These are phyloP conservation scores for Semnopithecus entellus DNA, from an alignment of 2,113 vertebrate genomes.

Conservation along the genomic window DNA sequence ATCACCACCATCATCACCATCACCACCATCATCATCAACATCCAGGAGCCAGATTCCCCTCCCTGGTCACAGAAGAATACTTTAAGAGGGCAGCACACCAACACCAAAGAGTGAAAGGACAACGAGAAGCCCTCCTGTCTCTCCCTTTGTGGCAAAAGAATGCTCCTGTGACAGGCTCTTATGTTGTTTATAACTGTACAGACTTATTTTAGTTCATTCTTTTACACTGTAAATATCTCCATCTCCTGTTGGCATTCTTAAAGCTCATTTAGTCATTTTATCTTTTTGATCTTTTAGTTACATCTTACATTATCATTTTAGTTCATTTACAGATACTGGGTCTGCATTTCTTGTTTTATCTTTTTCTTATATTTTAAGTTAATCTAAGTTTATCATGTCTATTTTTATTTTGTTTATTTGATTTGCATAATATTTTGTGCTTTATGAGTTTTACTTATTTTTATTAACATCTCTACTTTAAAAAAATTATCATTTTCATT, in stretches of 20 bases:
- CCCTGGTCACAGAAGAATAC: too few relatives aligned
- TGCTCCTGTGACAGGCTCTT: not conserved
- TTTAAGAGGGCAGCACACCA: not conserved
- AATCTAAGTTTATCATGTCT: not conserved
- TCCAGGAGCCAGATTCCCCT: not conserved
- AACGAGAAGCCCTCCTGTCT: not conserved
- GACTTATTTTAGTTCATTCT: not conserved
- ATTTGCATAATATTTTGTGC: not conserved
- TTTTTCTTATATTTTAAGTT: not conserved
- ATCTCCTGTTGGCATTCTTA: not conserved
- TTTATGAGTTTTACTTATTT: not conserved
- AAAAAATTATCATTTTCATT: not conserved
- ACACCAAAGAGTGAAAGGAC: not conserved
- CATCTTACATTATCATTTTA: not conserved
- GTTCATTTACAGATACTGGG: not conserved
- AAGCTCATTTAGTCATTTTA: not conserved
- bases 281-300: not conserved
- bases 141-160: not conserved
- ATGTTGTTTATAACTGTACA: not conserved
- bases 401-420: conserved; percentile 1
- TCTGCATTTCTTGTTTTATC: not conserved
- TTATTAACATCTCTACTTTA: not conserved
- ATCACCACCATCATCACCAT: too few relatives aligned
- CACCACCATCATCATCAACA: too few relatives aligned
- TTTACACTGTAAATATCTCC: not conserved